Evolutionary conservation across 2,888 invertebrate genomes (phyloP).

Genomic region (Lasioglossum leucozonium): DNA sequence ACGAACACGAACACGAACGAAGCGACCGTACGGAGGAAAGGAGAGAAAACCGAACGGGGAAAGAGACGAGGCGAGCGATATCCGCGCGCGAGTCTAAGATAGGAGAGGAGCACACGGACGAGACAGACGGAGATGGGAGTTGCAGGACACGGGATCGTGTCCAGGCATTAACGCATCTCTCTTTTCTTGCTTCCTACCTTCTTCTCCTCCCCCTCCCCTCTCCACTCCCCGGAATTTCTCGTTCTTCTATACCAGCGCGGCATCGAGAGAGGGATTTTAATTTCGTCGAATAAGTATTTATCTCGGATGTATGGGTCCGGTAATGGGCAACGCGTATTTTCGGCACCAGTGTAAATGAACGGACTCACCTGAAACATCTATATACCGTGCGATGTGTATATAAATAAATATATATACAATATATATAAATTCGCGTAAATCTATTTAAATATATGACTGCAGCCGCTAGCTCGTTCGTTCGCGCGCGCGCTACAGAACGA

Average conservation of each 20-base stretch:
- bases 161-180: slow-evolving; percentile 52
- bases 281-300: slow-evolving; percentile 58
- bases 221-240: not conserved
- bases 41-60: slow-evolving; percentile 16
- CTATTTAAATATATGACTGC: slow-evolving; percentile 57
- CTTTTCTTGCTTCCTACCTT: slow-evolving; percentile 12
- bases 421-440: slow-evolving; percentile 46
- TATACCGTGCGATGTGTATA: not conserved
- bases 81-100: slow-evolving; percentile 10
- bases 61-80: slow-evolving; percentile 15
- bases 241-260: slow-evolving; percentile 4
- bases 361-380: slow-evolving; percentile 12
- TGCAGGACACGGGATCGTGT: slow-evolving; percentile 53
- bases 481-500: not conserved
- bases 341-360: slow-evolving; percentile 59
- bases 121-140: not conserved
- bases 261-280: slow-evolving; percentile 50
- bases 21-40: slow-evolving; percentile 18
- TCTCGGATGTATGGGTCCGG: slow-evolving; percentile 43
- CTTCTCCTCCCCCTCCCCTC: not conserved
- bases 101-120: not conserved
- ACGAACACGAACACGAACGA: not conserved
- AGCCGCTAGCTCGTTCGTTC: not conserved
- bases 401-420: not conserved
- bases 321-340: slow-evolving; percentile 64